These are phyloP conservation scores for Neodontobutis hainanensis DNA, from an alignment of 2,113 vertebrate genomes.

Conservation along the genomic window DNA sequence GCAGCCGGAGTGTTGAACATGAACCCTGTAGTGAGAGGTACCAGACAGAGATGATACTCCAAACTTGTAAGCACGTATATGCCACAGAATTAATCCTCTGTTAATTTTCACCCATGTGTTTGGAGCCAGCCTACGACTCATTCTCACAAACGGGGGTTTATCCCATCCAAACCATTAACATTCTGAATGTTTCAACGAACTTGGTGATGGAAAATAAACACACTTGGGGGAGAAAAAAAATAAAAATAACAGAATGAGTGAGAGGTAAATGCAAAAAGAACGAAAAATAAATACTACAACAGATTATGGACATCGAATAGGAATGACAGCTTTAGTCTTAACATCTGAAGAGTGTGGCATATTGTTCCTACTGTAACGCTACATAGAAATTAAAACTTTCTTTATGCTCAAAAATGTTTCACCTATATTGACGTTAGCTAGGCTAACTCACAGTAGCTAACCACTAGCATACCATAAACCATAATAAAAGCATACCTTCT, in stretches of 20 bases:
- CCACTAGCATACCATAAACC: conserved; percentile 14
- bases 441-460: conserved; percentile 13
- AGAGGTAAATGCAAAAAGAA: background rate
- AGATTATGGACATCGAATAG: background rate
- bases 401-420: background rate
- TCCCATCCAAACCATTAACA: conserved; percentile 36
- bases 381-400: background rate
- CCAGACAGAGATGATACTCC: conserved; percentile 56
- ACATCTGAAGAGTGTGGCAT: background rate
- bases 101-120: conserved; percentile 79
- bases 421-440: conserved; percentile 19
- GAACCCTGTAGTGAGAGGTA: conserved; percentile 69
- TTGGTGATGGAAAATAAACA: conserved; percentile 51
- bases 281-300: background rate
- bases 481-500: conserved; percentile 43
- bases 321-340: background rate
- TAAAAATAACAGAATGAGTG: conserved; percentile 2
- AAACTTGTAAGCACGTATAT: conserved; percentile 73
- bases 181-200: conserved; percentile 28
- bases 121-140: conserved; percentile 83
- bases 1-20: conserved; percentile 51
- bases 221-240: background rate
- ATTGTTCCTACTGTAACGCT: background rate
- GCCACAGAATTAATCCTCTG: conserved; percentile 79
- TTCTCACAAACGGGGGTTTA: conserved; percentile 71